Base-by-base conservation (phyloP, 2,113 vertebrate genomes). In the Hippocampus guttulatus region DNA sequence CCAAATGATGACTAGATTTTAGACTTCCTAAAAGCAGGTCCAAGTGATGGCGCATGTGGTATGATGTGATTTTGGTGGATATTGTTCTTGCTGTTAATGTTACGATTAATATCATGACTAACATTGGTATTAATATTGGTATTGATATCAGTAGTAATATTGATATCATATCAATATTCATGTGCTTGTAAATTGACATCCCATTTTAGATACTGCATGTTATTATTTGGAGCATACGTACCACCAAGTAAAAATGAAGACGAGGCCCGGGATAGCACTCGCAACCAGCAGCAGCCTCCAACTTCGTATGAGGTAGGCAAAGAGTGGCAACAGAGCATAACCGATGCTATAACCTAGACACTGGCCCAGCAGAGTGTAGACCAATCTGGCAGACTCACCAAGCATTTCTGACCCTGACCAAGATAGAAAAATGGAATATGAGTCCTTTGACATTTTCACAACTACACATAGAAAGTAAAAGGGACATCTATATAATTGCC, bases 241-340 rank as follows among this genome's bases (percentile, higher is more conserved):
- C 88, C 88, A 87, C 84, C 84, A 91, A 18, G 72, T 41, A 62
- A 85, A 84, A 55, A 88, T 63, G 38, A 78, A 73, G 9, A 88
- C 30, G 1, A 87, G 33, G 6, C 82, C 18, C 3, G 86, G 86
- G 27, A 90, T 23, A 40, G 88, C 79, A 9, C 74, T 61, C 40
- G 70, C 72, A 8, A 85, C 70, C 21, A 88, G 83, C 63, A 90
- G 70, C 65, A 83, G 73, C 75, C 84, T 84, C 87, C 89, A 90
- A 30, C 75, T 77, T 47, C 72, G 74, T 66, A 88, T 75, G 30
- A 85, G 87, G 76, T 83, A 90, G 11, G 81, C 88, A 67, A 77
- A 52, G 11, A 90, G 30, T 0, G 83, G 74, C 47, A 90, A 66
- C 25, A 88, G 38, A 30, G 82, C 79, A 16, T 84, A 89, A 12